A percentile compares a stretch with the other conserved stretches of the same genome.
Evolutionary conservation across 2,113 vertebrate species (phyloP).

Genomic region (Cervus canadensis): DNA sequence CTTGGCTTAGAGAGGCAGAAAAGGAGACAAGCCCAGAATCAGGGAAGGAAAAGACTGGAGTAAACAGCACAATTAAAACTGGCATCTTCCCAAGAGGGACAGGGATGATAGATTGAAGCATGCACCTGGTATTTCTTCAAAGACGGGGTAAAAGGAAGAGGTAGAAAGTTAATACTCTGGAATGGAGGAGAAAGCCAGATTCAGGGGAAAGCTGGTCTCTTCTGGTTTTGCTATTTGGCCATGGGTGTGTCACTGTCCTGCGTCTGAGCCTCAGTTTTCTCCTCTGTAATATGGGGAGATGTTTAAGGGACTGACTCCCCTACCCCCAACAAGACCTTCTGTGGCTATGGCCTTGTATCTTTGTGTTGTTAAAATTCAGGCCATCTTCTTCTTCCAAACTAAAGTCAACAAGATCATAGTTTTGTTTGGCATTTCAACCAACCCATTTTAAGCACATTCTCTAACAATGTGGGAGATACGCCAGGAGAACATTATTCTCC

Average conservation of each 20-base stretch:
- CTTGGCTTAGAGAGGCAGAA: conserved; percentile 59
- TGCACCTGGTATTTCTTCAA: neutral
- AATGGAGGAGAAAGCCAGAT: neutral
- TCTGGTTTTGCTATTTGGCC: neutral
- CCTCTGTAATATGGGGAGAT: neutral
- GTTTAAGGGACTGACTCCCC: neutral
- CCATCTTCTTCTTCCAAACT: neutral
- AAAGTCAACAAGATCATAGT: neutral
- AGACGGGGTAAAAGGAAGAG: neutral
- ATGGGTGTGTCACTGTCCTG: neutral
- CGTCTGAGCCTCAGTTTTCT: neutral
- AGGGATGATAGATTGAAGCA: neutral
- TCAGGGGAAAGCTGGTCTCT: neutral
- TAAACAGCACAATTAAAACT: conserved; percentile 28
- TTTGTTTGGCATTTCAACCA: neutral
- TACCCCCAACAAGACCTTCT: neutral
- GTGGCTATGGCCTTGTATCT: neutral
- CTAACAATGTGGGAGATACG: neutral
- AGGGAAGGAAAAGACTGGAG: conserved; percentile 49
- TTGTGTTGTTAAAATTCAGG: neutral
- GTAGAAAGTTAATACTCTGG: neutral
- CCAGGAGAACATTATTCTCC: neutral
- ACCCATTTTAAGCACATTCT: neutral
- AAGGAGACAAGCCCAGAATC: conserved; percentile 28
- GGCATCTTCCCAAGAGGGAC: neutral